phyloP scores from a whole-genome alignment of 1,140 invertebrate species.

The Drosophila albomicans region DNA sequence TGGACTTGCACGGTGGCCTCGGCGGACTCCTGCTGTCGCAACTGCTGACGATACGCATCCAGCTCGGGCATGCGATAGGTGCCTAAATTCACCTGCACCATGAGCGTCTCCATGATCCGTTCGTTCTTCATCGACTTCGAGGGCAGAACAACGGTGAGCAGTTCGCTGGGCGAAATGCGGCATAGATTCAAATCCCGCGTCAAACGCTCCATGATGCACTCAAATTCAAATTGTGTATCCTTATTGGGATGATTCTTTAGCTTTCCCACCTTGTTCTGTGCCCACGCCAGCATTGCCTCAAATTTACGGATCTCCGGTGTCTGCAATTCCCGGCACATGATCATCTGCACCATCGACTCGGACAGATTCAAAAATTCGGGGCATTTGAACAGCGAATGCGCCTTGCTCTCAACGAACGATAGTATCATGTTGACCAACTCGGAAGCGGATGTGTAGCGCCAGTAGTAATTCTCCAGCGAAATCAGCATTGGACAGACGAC shows the following conservation, averaged over 20 bases:
- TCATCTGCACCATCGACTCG: slow-evolving; percentile 97
- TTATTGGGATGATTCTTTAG: slow-evolving; percentile 90
- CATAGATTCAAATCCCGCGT: slow-evolving; percentile 95
- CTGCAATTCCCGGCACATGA: slow-evolving; percentile 94
- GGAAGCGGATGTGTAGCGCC: slow-evolving; percentile 96
- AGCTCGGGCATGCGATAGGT: slow-evolving; percentile 96
- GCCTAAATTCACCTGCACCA: slow-evolving; percentile 96
- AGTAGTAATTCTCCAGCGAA: slow-evolving; percentile 97
- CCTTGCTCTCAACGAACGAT: slow-evolving; percentile 94
- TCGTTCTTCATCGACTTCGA: slow-evolving; percentile 97
- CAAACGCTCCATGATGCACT: slow-evolving; percentile 95
- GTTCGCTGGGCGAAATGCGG: slow-evolving; percentile 95
- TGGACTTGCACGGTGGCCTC: slow-evolving; percentile 87
- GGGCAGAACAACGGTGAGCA: slow-evolving; percentile 96
- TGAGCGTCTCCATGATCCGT: slow-evolving; percentile 95
- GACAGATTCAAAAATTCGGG: slow-evolving; percentile 94
- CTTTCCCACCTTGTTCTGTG: slow-evolving; percentile 90
- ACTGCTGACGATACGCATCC: slow-evolving; percentile 93
- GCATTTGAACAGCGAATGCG: slow-evolving; percentile 92
- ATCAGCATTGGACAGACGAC: slow-evolving; percentile 97
- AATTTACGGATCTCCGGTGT: slow-evolving; percentile 96
- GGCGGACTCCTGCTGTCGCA: slow-evolving; percentile 94
- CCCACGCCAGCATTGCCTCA: slow-evolving; percentile 96
- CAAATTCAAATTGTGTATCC: slow-evolving; percentile 95
- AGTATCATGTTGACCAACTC: slow-evolving; percentile 97